Percentiles rank a stretch among this genome's conserved stretches.
phyloP scores from a whole-genome alignment of 2,888 invertebrate genomes.

The Polymixis lichenea region DNA sequence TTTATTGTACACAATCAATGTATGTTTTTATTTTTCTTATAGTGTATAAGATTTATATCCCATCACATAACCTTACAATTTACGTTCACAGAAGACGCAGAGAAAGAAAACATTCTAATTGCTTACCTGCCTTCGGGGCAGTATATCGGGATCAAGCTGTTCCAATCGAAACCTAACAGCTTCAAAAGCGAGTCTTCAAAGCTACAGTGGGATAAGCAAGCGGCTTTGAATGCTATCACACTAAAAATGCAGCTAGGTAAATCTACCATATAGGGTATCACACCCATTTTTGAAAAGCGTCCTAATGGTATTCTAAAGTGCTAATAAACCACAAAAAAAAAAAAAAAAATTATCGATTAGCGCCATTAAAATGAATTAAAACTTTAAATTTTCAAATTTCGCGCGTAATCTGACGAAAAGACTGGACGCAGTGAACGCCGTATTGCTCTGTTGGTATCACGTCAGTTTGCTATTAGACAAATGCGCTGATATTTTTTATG shows the following conservation, averaged over 20 bases:
- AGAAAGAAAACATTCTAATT: constrained; percentile 91
- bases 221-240: constrained; percentile 91
- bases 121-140: constrained; percentile 91
- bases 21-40: not conserved
- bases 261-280: constrained; percentile 26
- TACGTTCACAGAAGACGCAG: constrained; percentile 77
- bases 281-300: no score
- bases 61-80: not conserved
- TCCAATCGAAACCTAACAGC: constrained; percentile 90
- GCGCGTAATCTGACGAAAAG: no score
- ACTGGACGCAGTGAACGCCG: no score
- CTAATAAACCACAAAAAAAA: no score
- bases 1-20: no score
- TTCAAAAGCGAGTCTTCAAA: constrained; percentile 91
- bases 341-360: no score
- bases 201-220: constrained; percentile 92
- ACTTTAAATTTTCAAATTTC: no score
- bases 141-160: constrained; percentile 92
- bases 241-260: constrained; percentile 91
- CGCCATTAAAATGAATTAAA: no score
- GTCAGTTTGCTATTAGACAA: no score
- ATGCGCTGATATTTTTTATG: no score
- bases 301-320: no score
- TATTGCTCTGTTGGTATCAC: no score
- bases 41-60: not conserved